Evolutionary conservation across 1,140 invertebrate genomes (phyloP).

Genomic region (Drosophila melanica): DNA sequence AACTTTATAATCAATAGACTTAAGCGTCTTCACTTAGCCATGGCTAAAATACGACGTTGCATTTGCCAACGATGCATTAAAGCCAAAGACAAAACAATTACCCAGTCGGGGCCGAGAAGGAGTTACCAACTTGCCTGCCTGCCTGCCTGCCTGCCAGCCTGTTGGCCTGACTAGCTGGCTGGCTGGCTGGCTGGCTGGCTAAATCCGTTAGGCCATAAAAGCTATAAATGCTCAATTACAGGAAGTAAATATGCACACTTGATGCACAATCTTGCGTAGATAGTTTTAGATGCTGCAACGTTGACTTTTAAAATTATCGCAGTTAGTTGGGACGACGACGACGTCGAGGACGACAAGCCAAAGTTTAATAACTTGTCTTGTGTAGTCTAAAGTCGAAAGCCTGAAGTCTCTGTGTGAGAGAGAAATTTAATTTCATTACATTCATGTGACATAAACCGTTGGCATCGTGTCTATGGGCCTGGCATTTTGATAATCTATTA

Average conservation of each 20-base stretch:
- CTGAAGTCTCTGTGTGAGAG: constrained; percentile 24
- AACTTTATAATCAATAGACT: constrained; percentile 79
- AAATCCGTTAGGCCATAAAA: constrained; percentile 82
- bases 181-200: constrained; percentile 21
- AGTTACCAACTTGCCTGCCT: not conserved
- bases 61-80: constrained; percentile 53
- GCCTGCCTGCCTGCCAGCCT: not conserved
- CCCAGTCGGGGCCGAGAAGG: constrained; percentile 34
- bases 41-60: constrained; percentile 18
- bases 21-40: constrained; percentile 41
- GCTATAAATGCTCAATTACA: constrained; percentile 82
- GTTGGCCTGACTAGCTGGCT: constrained; percentile 1
- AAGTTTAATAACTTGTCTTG: constrained; percentile 54
- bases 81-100: constrained; percentile 76
- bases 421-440: constrained; percentile 82
- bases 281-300: constrained; percentile 44
- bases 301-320: constrained; percentile 82
- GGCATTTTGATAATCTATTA: constrained; percentile 83
- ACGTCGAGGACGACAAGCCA: constrained; percentile 41
- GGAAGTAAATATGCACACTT: constrained; percentile 82
- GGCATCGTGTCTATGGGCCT: constrained; percentile 52
- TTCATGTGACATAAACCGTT: constrained; percentile 82
- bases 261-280: constrained; percentile 81
- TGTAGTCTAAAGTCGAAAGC: not conserved
- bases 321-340: constrained; percentile 40